phyloP scores from a whole-genome alignment of 1,140 invertebrate species.

The Nasonia vitripennis region DNA sequence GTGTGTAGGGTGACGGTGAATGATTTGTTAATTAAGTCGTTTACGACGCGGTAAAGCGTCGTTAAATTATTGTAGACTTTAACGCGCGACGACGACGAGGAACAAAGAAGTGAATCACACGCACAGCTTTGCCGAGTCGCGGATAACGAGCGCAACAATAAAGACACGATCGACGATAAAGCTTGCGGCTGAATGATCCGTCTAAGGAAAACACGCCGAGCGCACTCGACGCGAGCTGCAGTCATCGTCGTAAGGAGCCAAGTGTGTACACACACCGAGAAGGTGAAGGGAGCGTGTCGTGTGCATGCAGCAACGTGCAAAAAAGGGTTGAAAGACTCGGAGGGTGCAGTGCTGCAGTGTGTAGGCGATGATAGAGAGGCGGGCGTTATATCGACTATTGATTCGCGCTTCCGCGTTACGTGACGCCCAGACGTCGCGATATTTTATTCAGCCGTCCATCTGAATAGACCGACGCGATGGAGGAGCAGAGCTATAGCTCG shows the following conservation, averaged over 20 bases:
- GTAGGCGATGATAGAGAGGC: background rate
- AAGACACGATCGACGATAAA: background rate
- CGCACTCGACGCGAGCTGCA: background rate
- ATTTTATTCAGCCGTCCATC: conserved; percentile 1
- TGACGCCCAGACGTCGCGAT: background rate
- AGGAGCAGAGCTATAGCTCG: background rate
- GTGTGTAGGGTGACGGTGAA: background rate
- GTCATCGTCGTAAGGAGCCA: too few species aligned
- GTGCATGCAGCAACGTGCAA: background rate
- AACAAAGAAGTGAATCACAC: too few species aligned
- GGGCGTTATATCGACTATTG: background rate
- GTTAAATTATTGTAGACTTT: background rate
- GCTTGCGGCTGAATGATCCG: background rate
- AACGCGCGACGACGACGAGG: too few species aligned
- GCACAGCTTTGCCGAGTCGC: too few species aligned
- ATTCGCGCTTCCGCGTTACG: background rate
- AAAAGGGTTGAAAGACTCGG: background rate
- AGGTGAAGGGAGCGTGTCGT: too few species aligned
- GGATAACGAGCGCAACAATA: background rate
- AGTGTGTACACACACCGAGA: too few species aligned
- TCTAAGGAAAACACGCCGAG: background rate
- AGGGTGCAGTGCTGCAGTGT: too few species aligned
- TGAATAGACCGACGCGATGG: background rate
- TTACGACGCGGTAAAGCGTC: background rate
- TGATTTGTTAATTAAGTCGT: background rate